Evolutionary conservation across 2,888 invertebrate species (phyloP).

Genomic region (Oxystoma pomonae): DNA sequence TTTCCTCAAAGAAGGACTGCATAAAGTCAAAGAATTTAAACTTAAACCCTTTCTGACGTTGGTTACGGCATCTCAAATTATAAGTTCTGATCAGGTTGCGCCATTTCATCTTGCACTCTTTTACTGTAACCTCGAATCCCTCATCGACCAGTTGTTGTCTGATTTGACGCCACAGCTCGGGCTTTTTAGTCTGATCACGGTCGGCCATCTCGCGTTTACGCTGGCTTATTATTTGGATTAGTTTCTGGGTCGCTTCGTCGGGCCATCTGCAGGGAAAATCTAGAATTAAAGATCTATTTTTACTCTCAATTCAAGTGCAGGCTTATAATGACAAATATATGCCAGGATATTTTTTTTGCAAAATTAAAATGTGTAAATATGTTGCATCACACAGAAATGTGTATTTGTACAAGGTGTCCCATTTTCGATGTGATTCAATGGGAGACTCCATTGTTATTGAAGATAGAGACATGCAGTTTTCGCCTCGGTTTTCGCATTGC

Average conservation of each 20-base stretch:
- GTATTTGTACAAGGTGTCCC: too few species aligned
- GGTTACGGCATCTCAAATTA: slow-evolving; percentile 22
- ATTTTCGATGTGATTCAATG: too few species aligned
- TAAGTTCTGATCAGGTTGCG: slow-evolving; percentile 22
- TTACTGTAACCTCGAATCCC: slow-evolving; percentile 19
- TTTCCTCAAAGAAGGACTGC: slow-evolving; percentile 21
- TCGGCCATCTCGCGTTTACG: slow-evolving; percentile 23
- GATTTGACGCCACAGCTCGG: slow-evolving; percentile 21
- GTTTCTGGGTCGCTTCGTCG: slow-evolving; percentile 20
- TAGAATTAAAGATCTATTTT: slow-evolving; percentile 16
- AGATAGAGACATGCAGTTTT: too few species aligned
- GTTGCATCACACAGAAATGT: too few species aligned
- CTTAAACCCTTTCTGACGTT: slow-evolving; percentile 23
- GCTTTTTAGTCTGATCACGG: slow-evolving; percentile 23
- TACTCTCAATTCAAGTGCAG: too few species aligned
- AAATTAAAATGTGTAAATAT: too few species aligned
- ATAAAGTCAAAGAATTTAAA: slow-evolving; percentile 24
- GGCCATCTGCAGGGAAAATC: slow-evolving; percentile 26
- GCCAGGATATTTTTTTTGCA: too few species aligned
- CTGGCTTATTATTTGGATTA: slow-evolving; percentile 20
- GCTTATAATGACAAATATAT: too few species aligned
- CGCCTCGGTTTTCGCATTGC: too few species aligned
- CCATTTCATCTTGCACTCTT: slow-evolving; percentile 25
- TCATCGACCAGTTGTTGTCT: slow-evolving; percentile 22
- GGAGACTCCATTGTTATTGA: too few species aligned